These are phyloP conservation scores for Macaca nemestrina DNA, from an alignment of 2,113 vertebrate genomes.

Conservation along the genomic window DNA sequence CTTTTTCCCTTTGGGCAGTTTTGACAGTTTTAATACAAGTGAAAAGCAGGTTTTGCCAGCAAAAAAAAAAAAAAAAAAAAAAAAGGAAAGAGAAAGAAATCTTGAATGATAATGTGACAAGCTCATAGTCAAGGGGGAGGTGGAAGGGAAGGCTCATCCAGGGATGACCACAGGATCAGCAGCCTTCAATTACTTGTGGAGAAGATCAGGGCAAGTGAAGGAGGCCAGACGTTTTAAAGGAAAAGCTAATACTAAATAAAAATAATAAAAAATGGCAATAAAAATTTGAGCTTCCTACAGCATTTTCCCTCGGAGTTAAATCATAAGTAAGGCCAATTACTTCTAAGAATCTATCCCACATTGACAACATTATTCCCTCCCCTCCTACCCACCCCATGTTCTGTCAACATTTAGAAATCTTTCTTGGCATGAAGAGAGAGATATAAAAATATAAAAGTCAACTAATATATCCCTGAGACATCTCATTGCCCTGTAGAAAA, in stretches of 20 bases:
- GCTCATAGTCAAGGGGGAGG: not conserved
- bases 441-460: slow-evolving; percentile 45
- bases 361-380: not conserved
- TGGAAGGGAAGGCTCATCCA: slow-evolving; percentile 1
- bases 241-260: slow-evolving; percentile 63
- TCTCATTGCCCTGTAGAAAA: not conserved
- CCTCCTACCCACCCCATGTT: not conserved
- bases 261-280: slow-evolving; percentile 68
- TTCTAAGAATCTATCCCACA: not conserved
- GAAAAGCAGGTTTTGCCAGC: slow-evolving; percentile 77
- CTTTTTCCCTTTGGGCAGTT: slow-evolving; percentile 78
- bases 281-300: slow-evolving; percentile 36
- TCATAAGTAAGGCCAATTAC: slow-evolving; percentile 39
- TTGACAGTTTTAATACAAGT: slow-evolving; percentile 79
- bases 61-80: slow-evolving; percentile 34
- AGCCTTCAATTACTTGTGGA: not conserved
- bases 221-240: slow-evolving; percentile 54
- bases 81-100: slow-evolving; percentile 45
- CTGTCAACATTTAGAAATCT: slow-evolving; percentile 39
- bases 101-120: slow-evolving; percentile 71
- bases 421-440: slow-evolving; percentile 29
- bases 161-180: slow-evolving; percentile 20
- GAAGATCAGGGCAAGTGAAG: slow-evolving; percentile 18
- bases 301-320: slow-evolving; percentile 30
- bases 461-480: slow-evolving; percentile 2